Percentiles rank a stretch among this genome's conserved stretches.
Evolutionary conservation across 2,113 vertebrate species (phyloP).

Genomic region (Paedocypris sp.): DNA sequence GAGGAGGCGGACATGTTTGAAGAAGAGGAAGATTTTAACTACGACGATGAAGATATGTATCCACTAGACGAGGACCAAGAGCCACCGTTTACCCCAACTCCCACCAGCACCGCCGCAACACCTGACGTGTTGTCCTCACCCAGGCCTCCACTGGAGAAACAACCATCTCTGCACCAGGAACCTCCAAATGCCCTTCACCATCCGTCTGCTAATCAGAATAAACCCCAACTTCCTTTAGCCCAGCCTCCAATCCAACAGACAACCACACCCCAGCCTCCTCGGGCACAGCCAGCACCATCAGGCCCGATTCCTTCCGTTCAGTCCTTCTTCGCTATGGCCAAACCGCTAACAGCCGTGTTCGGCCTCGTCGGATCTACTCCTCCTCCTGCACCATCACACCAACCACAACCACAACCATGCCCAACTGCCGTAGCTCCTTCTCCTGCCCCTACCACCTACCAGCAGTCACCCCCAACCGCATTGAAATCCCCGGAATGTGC

Average conservation of each 20-base stretch:
- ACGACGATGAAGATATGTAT: conserved; percentile 61
- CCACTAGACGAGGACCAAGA: conserved; percentile 60
- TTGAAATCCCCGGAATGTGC: conserved; percentile 13
- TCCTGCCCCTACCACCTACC: conserved; percentile 20
- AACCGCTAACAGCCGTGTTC: conserved; percentile 59
- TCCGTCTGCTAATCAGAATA: conserved; percentile 40
- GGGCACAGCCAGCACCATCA: conserved; percentile 28
- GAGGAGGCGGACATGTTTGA: conserved; percentile 57
- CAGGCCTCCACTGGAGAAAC: conserved; percentile 64
- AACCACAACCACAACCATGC: conserved; percentile 39
- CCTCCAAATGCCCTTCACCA: conserved; percentile 38
- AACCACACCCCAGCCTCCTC: conserved; percentile 32
- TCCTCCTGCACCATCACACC: conserved; percentile 51
- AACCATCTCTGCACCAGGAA: conserved; percentile 58
- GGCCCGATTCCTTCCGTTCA: conserved; percentile 43
- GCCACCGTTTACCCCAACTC: conserved; percentile 58
- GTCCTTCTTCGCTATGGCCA: conserved; percentile 66
- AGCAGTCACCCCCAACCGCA: neutral
- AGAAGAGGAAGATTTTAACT: conserved; percentile 54
- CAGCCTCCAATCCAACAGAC: conserved; percentile 33
- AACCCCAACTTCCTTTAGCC: conserved; percentile 25
- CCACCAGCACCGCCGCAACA: conserved; percentile 41
- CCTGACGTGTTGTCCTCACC: conserved; percentile 35
- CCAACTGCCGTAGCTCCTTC: conserved; percentile 35
- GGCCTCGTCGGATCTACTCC: conserved; percentile 40